These are phyloP conservation scores for Pomatorhinus ruficollis DNA, from an alignment of 2,113 vertebrate genomes.

Conservation along the genomic window DNA sequence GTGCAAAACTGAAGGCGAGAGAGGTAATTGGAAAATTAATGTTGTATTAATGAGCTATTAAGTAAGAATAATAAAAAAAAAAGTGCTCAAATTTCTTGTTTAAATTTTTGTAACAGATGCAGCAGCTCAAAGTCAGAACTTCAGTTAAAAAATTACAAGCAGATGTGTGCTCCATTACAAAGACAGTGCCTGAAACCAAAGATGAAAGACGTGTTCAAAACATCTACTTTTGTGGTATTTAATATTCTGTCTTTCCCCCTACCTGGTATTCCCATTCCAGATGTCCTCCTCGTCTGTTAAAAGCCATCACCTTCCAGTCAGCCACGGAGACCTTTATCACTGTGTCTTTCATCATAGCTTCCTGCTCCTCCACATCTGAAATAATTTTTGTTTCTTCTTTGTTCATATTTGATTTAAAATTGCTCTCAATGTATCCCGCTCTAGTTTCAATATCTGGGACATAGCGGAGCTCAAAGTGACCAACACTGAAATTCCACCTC, in stretches of 20 bases:
- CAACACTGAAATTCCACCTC: constrained; percentile 99
- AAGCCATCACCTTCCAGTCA: constrained; percentile 98
- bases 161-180: neutral
- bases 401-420: constrained; percentile 74
- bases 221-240: neutral
- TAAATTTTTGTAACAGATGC: neutral
- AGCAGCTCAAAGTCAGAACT: neutral
- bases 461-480: constrained; percentile 94
- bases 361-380: constrained; percentile 82
- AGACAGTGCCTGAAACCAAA: neutral
- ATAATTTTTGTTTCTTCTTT: constrained; percentile 86
- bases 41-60: neutral
- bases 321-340: constrained; percentile 96
- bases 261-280: constrained; percentile 98
- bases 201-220: neutral
- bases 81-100: neutral
- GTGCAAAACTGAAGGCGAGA: constrained; percentile 86
- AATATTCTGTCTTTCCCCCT: neutral
- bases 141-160: neutral
- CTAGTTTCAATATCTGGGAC: constrained; percentile 83
- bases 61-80: neutral
- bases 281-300: constrained; percentile 83
- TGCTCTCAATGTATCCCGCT: constrained; percentile 87
- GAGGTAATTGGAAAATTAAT: neutral
- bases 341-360: constrained; percentile 81